Percentiles rank a stretch among this genome's conserved stretches.
Conservation (phyloP, 2,888 invertebrate species). For the Chymomyza amoena region DNA sequence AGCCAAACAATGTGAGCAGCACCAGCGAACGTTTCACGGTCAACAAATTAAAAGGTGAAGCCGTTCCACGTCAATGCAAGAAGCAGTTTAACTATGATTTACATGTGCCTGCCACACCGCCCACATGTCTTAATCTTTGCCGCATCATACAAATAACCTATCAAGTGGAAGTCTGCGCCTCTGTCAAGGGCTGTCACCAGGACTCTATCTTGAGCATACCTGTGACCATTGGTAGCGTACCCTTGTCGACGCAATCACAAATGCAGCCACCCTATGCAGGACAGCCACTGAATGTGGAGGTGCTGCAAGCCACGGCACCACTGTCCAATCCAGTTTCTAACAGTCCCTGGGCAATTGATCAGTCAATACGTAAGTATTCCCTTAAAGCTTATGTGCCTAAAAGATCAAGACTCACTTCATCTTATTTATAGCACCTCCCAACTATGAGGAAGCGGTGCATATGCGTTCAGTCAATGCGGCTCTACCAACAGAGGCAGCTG, state of each 20-base stretch:
- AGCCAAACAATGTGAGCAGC: conserved; percentile 41
- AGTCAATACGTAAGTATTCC: conserved; percentile 47
- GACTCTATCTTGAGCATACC: conserved; percentile 65
- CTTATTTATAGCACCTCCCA: conserved; percentile 67
- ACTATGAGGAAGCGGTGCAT: conserved; percentile 72
- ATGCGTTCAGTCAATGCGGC: conserved; percentile 37
- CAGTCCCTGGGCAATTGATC: conserved; percentile 58
- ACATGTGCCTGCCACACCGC: conserved; percentile 73
- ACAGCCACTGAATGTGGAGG: conserved; percentile 11
- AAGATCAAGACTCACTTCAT: background rate
- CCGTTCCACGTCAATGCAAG: conserved; percentile 51
- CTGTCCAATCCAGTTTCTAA: background rate
- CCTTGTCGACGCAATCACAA: conserved; percentile 40
- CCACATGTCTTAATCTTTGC: conserved; percentile 71
- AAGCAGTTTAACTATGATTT: conserved; percentile 63
- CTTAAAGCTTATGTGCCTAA: too few species aligned
- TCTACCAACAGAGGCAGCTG: background rate
- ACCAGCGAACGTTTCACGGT: conserved; percentile 63
- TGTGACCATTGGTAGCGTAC: conserved; percentile 76
- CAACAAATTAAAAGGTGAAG: conserved; percentile 53
- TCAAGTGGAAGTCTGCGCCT: conserved; percentile 68
- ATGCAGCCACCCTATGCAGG: conserved; percentile 30
- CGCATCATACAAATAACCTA: conserved; percentile 73
- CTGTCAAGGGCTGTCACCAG: conserved; percentile 62
- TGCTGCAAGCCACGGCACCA: background rate